Percentiles rank a stretch among this genome's conserved stretches.
Evolutionary conservation across 2,888 invertebrate species (phyloP).

Genomic region (Lepidocyrtinus sp.): DNA sequence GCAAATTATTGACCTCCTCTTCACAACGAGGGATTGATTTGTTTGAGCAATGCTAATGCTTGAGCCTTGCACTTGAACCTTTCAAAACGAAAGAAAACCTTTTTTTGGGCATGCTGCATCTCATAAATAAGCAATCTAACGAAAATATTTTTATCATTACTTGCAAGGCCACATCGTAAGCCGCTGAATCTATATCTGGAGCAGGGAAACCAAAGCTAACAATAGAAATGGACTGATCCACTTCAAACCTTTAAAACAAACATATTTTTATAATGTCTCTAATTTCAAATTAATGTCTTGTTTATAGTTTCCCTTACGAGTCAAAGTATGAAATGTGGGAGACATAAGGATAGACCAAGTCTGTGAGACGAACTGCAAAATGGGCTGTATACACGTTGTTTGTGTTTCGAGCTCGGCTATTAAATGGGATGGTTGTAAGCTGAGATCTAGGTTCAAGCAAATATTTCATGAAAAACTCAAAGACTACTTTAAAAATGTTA

Average conservation of each 20-base stretch:
- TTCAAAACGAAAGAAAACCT: too few species aligned
- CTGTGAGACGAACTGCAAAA: slow-evolving; percentile 50
- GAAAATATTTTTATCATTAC: too few species aligned
- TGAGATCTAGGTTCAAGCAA: slow-evolving; percentile 29
- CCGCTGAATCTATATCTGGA: slow-evolving; percentile 51
- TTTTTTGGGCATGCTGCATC: too few species aligned
- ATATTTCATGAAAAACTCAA: not conserved
- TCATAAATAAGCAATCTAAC: too few species aligned
- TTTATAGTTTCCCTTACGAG: too few species aligned
- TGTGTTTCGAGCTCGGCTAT: slow-evolving; percentile 38
- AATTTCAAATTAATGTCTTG: too few species aligned
- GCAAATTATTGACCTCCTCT: slow-evolving; percentile 47
- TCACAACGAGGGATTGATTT: slow-evolving; percentile 48
- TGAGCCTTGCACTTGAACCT: slow-evolving; percentile 52
- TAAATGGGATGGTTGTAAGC: slow-evolving; percentile 40
- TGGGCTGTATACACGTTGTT: slow-evolving; percentile 48
- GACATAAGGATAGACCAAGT: slow-evolving; percentile 52
- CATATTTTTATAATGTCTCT: too few species aligned
- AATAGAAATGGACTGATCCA: slow-evolving; percentile 53
- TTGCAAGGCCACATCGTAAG: slow-evolving; percentile 54
- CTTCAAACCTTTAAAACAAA: slow-evolving; percentile 58
- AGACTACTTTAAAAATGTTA: too few species aligned
- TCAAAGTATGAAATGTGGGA: slow-evolving; percentile 56
- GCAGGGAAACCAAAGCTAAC: slow-evolving; percentile 63
- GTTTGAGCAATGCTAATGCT: slow-evolving; percentile 48